Evolutionary conservation across 2,113 vertebrate species (phyloP), one percentile per base, ranked within the genome.

Genomic region (Pelvicachromis taeniatus): DNA sequence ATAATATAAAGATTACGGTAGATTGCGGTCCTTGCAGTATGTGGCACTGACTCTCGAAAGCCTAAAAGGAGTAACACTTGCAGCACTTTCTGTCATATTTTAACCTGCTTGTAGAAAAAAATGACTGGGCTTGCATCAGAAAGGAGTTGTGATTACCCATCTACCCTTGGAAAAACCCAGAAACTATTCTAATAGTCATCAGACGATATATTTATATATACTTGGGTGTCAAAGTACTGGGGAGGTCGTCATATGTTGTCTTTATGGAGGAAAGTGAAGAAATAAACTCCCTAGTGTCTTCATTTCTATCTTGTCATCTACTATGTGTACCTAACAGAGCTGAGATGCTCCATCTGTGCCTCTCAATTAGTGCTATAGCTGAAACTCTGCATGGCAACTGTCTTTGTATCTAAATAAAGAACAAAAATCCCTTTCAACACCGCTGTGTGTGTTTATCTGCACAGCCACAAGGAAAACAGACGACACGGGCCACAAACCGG

Each of bases 351-450:
- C 40, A 45, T 48, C 65, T 19, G 23, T 29, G 40, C 40, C 40
- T 0, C 10, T 19, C 23, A 48, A 42, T 17, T 3, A 70, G 2
- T 17, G 4, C 14, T 0, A 11, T 26, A 48, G 23, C 29, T 26
- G 40, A 48, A 48, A 73, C 40, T 17, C 23, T 19, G 65, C 14
- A 73, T 11, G 5, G 0, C 23, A 73, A 45, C 14, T 11, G 40
- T 29, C 40, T 17, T 17, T 73, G 65, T 48, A 73, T 73, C 65
- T 29, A 48, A 73, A 73, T 4, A 73, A 73, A 48, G 65, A 48
- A 73, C 40, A 29, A 48, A 73, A 73, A 3, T 19, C 21, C 0
- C 65, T 19, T 48, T 73, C 40, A 29, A 12, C 65, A 73, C 14
- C 42, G 3, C 65, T 70, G 65, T 48, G 48, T 19, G 17, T 52